Percentiles rank a stretch among this genome's conserved stretches.
Evolutionary conservation across 2,888 invertebrate species (phyloP).

Genomic region (Chaetogeoica ovagalla): DNA sequence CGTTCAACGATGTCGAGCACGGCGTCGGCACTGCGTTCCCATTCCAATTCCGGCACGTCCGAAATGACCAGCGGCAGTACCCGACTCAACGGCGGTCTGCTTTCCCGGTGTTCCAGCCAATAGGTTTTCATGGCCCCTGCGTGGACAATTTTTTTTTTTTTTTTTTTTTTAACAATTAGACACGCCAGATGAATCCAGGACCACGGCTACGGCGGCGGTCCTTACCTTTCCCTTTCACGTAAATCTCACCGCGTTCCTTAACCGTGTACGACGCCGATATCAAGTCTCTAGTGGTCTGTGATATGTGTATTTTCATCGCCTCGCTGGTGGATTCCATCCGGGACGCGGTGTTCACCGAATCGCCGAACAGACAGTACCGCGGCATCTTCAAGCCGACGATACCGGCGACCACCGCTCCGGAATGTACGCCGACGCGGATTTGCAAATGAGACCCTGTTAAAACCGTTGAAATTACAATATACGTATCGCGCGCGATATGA

Average conservation of each 20-base stretch:
- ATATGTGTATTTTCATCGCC: slow-evolving; percentile 93
- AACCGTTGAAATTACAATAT: neutral
- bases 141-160: too few species aligned
- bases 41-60: slow-evolving; percentile 62
- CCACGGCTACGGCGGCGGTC: neutral
- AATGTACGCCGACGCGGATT: slow-evolving; percentile 85
- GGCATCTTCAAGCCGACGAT: slow-evolving; percentile 95
- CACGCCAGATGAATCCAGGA: neutral
- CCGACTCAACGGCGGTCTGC: slow-evolving; percentile 64
- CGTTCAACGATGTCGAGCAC: slow-evolving; percentile 53
- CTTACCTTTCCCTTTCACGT: slow-evolving; percentile 87
- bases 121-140: slow-evolving; percentile 84
- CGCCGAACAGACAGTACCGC: slow-evolving; percentile 81
- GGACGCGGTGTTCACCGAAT: slow-evolving; percentile 88
- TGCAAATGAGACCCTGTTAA: slow-evolving; percentile 74
- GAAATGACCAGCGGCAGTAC: slow-evolving; percentile 59
- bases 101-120: slow-evolving; percentile 78
- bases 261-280: slow-evolving; percentile 76
- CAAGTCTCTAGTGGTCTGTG: slow-evolving; percentile 80
- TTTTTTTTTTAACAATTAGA: slow-evolving; percentile 54
- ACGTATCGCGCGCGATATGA: too few species aligned
- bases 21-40: slow-evolving; percentile 62
- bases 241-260: slow-evolving; percentile 78
- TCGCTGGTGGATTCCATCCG: slow-evolving; percentile 91
- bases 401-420: slow-evolving; percentile 89